Evolutionary conservation across 2,888 invertebrate genomes (phyloP), one percentile per base, ranked within the genome.

Genomic region (Dyspetes luteomarginatus): DNA sequence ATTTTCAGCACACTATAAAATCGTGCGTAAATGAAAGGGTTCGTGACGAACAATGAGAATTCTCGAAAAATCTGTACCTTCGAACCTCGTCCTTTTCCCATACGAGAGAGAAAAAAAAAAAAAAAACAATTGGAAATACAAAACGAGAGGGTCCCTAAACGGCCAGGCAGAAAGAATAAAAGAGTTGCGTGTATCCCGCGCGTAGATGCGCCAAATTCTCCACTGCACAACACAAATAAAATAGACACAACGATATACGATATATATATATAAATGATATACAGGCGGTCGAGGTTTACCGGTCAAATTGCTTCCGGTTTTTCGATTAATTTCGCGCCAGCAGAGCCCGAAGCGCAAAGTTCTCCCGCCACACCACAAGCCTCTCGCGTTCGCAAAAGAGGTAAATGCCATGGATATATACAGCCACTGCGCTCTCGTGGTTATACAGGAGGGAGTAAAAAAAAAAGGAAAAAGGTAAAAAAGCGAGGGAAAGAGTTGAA

Each of bases 231-330:
- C 48, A 5, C 48, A 17, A 5, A 48, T 48, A 52, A 2, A 22
- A 26, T 22, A 41, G 30, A 62, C 48, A 52, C 56, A 52, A n/a
- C n/a, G n/a, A n/a, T 41, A 60, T 67, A 55, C 52, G 79, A 68
- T 45, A 55, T 22, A 15, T 19, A 43, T 55, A 22, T 58, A 52
- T 71, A 72, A 58, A 5, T 28, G 12, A 62, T 19, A 45, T 58
- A 68, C 60, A 19, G 7, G 1, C 48, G 48, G 48, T 17, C 74
- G 65, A 68, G 65, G 52, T 67, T 74, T 77, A 82, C 76, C 75
- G 80, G 50, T 78, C 82, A 86, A 89, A 89, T 89, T 89, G 88
- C 88, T 88, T 88, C 85, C 86, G 82, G 85, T 88, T 87, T 89
- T 85, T 88, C 88, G 86, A 89, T 89, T 89, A 88, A 89, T 88